Percentiles rank a stretch among this genome's conserved stretches.
Conservation (phyloP, 2,888 invertebrate genomes). For the Drosophila kuntzei region DNA sequence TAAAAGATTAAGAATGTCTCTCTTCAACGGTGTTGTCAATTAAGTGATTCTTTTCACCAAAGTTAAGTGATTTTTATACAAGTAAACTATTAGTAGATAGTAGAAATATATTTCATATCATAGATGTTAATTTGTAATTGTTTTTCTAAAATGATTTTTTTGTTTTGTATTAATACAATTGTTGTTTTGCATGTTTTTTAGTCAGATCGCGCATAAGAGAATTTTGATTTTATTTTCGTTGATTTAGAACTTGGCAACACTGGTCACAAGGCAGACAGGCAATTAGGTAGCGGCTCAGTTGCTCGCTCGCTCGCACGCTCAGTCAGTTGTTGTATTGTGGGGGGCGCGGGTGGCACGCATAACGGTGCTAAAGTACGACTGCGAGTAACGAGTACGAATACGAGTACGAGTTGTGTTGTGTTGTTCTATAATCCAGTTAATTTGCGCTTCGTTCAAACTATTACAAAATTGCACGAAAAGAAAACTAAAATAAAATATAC, state of each 20-base stretch:
- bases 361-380: constrained; percentile 27
- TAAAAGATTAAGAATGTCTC: neutral
- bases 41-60: constrained; percentile 3
- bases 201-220: constrained; percentile 2
- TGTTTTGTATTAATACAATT: neutral
- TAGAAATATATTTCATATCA: neutral
- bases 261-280: constrained; percentile 18
- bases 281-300: constrained; percentile 22
- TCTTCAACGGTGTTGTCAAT: constrained; percentile 8
- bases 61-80: neutral
- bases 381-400: neutral
- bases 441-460: constrained; percentile 8
- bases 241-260: constrained; percentile 12
- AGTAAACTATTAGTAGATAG: neutral
- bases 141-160: neutral
- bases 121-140: neutral
- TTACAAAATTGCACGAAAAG: constrained; percentile 4
- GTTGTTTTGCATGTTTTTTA: neutral
- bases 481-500: neutral
- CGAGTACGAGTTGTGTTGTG: constrained; percentile 18
- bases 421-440: constrained; percentile 22
- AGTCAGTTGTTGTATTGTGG: constrained; percentile 27
- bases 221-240: neutral
- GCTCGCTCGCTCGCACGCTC: constrained; percentile 22
- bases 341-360: constrained; percentile 36